Conservation (phyloP, 2,113 vertebrate genomes). For the Passer domesticus region DNA sequence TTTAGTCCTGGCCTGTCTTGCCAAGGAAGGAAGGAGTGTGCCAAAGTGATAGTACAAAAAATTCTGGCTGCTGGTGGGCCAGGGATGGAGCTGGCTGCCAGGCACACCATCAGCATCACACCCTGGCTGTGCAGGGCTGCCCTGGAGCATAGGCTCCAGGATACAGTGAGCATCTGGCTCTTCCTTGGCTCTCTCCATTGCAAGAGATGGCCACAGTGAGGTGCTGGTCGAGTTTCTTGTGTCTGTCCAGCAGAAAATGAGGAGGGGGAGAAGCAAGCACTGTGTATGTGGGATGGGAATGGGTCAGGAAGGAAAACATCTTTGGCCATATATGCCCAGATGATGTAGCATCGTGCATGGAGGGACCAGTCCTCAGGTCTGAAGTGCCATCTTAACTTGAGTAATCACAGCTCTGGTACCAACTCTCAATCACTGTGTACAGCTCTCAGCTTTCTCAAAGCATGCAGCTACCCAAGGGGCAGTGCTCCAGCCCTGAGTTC, state of each 20-base stretch:
- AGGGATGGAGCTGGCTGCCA: not conserved
- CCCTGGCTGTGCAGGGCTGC: not conserved
- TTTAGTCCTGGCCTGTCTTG: conserved; percentile 37
- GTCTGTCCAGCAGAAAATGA: not conserved
- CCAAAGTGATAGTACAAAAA: not conserved
- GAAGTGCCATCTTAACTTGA: not conserved
- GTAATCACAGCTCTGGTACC: not conserved
- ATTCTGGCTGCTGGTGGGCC: not conserved
- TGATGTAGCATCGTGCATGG: not conserved
- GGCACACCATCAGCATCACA: not conserved
- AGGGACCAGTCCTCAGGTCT: not conserved
- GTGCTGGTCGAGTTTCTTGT: not conserved
- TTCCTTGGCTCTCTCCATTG: not conserved
- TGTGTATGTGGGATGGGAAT: not conserved
- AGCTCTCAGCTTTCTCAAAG: not conserved
- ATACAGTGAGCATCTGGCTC: not conserved
- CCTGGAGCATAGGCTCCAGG: not conserved
- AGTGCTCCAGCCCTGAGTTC: not conserved
- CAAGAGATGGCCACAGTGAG: not conserved
- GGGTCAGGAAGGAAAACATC: not conserved
- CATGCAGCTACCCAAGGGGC: not conserved
- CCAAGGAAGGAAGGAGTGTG: conserved; percentile 44
- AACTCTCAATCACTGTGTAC: not conserved
- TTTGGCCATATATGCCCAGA: not conserved
- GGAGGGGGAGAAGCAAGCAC: not conserved